Base-by-base conservation (phyloP, 1,140 invertebrate genomes). In the Trypoxylus dichotomus region DNA sequence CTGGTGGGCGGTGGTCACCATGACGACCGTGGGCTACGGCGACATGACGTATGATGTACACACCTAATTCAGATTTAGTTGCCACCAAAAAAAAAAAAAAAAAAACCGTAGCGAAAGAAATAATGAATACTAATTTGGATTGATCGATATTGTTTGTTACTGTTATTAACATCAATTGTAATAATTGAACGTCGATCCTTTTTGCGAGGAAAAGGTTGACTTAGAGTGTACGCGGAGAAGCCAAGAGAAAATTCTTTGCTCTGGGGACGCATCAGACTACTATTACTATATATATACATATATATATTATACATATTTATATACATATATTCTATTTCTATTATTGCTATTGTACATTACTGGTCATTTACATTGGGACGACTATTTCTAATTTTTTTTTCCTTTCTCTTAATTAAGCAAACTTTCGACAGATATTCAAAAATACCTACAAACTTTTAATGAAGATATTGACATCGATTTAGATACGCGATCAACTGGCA, bases 11-110 rank as follows among this genome's bases (percentile, higher is more conserved):
- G 96, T 99, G 87, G 97, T 99, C 88, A 99, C 97, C 88, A 99
- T 99, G 97, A 95, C 97, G 89, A 99, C 97, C 89, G 97, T 99
- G 89, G 98, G 98, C 90, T 99, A 99, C 93, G 98, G 98, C 91
- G 98, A 99, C 91, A 99, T 99, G 97, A 97, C 95, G 94, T 96
- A 96, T 94, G 94, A 93, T 93, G 89, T 91, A 90, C 89, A 91
- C 90, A 90, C 90, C 90, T 91, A 88, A 90, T 89, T 91, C 89
- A 90, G 88, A 88, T 90, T 90, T 91, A 89, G 88, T 87, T 87
- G 85, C 84, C 83, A 80, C 71, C 63, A 78, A 54, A 54, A 54
- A 19, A 54, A 54, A 54, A 54, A 19, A 19, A 54, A 54, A 54
- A 21, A 54, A 19, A 54, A 84, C 82, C 82, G 81, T 83, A 83